These are phyloP conservation scores for Nasonia longicornis DNA, from an alignment of 1,140 invertebrate genomes.

Conservation along the genomic window DNA sequence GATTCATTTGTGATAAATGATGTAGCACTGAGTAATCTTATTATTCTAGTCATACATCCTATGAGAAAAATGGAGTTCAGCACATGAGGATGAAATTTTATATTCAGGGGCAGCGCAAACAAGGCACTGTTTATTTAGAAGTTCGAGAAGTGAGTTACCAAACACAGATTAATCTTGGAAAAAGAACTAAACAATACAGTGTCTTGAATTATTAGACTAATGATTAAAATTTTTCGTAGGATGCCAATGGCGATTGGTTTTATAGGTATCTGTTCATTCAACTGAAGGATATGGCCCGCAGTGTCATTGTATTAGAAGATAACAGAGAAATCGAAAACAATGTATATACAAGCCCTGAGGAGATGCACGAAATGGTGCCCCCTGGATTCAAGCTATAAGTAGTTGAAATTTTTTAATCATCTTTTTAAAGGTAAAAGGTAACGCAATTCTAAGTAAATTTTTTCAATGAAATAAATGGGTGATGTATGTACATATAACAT, in stretches of 20 bases:
- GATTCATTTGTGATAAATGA: not conserved
- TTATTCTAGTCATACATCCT: conserved; percentile 77
- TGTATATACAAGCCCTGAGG: conserved; percentile 2
- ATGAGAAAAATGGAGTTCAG: conserved; percentile 79
- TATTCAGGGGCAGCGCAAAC: conserved; percentile 83
- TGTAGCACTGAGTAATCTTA: not conserved
- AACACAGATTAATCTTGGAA: not conserved
- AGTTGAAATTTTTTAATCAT: not conserved
- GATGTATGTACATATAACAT: no score
- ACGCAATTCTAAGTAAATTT: not conserved
- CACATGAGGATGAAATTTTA: conserved; percentile 92
- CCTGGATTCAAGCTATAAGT: not conserved
- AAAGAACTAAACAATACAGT: not conserved
- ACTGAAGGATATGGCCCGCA: conserved; percentile 80
- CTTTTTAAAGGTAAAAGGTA: conserved; percentile 9
- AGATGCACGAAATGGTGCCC: conserved; percentile 31
- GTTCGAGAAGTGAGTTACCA: conserved; percentile 78
- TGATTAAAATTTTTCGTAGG: conserved; percentile 69
- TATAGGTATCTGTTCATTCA: conserved; percentile 88
- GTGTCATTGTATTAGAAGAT: conserved; percentile 81
- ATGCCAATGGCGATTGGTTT: conserved; percentile 80
- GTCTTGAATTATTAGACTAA: conserved; percentile 1
- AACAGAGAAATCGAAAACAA: conserved; percentile 67
- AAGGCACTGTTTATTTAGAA: conserved; percentile 87
- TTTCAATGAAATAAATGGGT: no score